phyloP scores from a whole-genome alignment of 2,888 invertebrate species.

The Stenoptilia bipunctidactyla region DNA sequence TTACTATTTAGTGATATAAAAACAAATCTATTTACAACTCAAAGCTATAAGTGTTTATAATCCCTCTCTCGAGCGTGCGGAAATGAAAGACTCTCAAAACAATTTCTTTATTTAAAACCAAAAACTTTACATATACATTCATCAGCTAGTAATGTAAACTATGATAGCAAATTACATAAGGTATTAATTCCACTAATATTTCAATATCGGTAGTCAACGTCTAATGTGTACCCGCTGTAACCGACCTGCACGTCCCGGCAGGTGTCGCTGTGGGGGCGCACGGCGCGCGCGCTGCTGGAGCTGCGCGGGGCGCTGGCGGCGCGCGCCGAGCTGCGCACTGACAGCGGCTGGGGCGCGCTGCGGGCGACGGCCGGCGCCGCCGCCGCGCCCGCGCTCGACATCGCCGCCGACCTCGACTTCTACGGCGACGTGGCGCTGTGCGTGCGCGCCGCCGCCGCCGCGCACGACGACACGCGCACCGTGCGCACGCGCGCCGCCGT shows the following conservation, averaged over 20 bases:
- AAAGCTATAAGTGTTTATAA: too few relatives aligned
- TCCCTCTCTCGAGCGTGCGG: too few relatives aligned
- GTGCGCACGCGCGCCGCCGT: slow-evolving; percentile 3
- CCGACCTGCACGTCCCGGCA: too few relatives aligned
- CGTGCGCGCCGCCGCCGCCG: slow-evolving; percentile 17
- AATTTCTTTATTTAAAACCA: too few relatives aligned
- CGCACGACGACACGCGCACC: slow-evolving; percentile 16
- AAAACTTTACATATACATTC: too few relatives aligned
- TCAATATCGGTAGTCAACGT: too few relatives aligned
- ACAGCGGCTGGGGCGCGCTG: slow-evolving; percentile 10
- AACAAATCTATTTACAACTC: too few relatives aligned
- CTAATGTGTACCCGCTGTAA: too few relatives aligned
- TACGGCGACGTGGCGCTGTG: slow-evolving; percentile 23
- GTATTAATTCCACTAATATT: too few relatives aligned
- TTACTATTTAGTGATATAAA: too few relatives aligned
- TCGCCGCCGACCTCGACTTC: slow-evolving; percentile 24
- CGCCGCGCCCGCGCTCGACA: slow-evolving; percentile 18
- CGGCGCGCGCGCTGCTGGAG: slow-evolving; percentile 10
- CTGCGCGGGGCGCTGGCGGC: slow-evolving; percentile 15
- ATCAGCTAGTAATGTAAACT: background rate
- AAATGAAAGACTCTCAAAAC: too few relatives aligned
- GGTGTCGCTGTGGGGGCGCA: background rate
- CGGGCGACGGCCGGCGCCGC: slow-evolving; percentile 8
- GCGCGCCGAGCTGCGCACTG: slow-evolving; percentile 10
- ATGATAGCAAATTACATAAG: background rate